Evolutionary conservation across 2,888 invertebrate genomes (phyloP).

Genomic region (Halocaridina rubra): DNA sequence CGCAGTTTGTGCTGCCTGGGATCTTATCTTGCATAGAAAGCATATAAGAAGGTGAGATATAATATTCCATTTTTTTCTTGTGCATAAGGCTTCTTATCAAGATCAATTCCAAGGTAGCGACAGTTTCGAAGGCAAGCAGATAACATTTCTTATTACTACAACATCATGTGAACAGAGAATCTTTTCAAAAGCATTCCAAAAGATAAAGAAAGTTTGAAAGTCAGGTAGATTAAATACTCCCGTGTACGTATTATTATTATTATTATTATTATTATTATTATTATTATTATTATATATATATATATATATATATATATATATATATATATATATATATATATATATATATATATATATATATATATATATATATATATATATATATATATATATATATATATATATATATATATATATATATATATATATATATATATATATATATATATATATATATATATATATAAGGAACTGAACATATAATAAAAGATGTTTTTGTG

Average conservation of each 20-base stretch:
- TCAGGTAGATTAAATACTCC: background rate
- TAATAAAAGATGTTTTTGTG: background rate
- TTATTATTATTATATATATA: background rate
- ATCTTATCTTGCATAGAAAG: too few species aligned
- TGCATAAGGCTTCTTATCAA: too few species aligned
- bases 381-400: background rate
- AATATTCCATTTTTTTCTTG: too few species aligned
- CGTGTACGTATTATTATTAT: too few species aligned
- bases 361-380: background rate
- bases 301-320: background rate
- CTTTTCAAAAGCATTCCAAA: too few species aligned
- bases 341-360: slow-evolving; percentile 1
- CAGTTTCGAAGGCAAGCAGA: too few species aligned
- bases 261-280: background rate
- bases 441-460: background rate
- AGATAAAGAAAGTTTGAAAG: too few species aligned
- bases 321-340: background rate
- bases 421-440: slow-evolving; percentile 1
- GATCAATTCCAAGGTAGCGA: too few species aligned
- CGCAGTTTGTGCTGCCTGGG: too few species aligned
- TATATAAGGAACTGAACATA: too few species aligned
- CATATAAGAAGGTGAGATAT: background rate
- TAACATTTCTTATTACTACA: too few species aligned
- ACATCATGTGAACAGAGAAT: too few species aligned
- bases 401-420: slow-evolving; percentile 4